Base-by-base conservation (phyloP, 2,888 invertebrate genomes). In the Pilophorus perplexus region DNA sequence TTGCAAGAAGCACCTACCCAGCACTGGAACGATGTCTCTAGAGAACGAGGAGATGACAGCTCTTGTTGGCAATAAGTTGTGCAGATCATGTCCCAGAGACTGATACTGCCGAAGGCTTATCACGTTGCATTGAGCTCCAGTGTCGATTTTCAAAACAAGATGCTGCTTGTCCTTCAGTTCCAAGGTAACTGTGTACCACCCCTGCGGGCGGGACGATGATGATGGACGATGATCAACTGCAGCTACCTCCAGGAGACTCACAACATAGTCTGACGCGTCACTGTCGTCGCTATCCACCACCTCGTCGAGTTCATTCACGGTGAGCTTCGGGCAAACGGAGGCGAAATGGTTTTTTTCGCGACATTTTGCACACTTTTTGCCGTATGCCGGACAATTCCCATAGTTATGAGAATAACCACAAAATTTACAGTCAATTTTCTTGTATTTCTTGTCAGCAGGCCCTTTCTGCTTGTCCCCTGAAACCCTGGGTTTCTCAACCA, bases 351-450 rank as follows among this genome's bases (percentile, higher is more conserved):
- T 59, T 25, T 59, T 42, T 59, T 52, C 2, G 5, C 6, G 1
- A 18, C 59, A 59, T 3, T 25, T 42, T 5, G 42, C 23, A 42
- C 59, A 59, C 4, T 40, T 22, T 27, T 59, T 42, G 5, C 59
- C 42, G 25, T 42, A 59, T 10, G 59, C 59, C 3, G 59, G 40
- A 42, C 59, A 59, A 23, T 23, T 4, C 14, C 42, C 59, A 25
- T 59, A 42, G 5, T 42, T 8, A 22, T 59, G 59, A 3, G 4
- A 2, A 25, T 42, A 59, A 6, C 59, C 59, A 59, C 59, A 59
- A 42, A 59, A 59, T 12, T 59, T 59, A 23, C 59, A 59, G 3
- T 27, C 25, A 25, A 52, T 52, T 25, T 52, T 23, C 52, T 52
- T 3, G 4, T 46, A 6, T n/a, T 42, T 16, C 42, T n/a, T 42